These are phyloP conservation scores for Tenualosa ilisha DNA, from an alignment of 2,797 vertebrate genomes.

Conservation along the genomic window DNA sequence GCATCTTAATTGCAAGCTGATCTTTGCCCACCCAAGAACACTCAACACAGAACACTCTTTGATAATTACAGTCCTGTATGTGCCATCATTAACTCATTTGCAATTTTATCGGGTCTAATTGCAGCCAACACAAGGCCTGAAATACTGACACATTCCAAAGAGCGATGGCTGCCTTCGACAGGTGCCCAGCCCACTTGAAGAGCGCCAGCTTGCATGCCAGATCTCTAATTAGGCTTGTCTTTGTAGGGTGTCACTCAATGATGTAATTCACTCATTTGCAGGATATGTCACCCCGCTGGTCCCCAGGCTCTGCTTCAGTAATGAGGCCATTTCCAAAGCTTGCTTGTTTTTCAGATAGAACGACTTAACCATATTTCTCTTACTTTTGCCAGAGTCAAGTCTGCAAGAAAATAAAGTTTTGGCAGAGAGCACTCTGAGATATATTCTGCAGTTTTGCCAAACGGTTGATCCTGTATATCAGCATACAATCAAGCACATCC, in stretches of 20 bases:
- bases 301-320: slow-evolving; percentile 35
- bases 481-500: not conserved
- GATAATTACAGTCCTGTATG: slow-evolving; percentile 24
- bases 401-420: not conserved
- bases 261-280: slow-evolving; percentile 47
- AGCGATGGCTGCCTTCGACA: slow-evolving; percentile 25
- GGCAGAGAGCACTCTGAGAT: not conserved
- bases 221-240: slow-evolving; percentile 40
- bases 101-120: slow-evolving; percentile 29
- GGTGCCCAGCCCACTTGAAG: slow-evolving; percentile 37
- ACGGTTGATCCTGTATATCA: not conserved
- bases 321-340: slow-evolving; percentile 45
- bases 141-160: slow-evolving; percentile 22
- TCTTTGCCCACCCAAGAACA: not conserved
- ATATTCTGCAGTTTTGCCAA: not conserved
- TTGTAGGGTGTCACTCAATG: slow-evolving; percentile 43
- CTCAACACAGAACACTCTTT: not conserved
- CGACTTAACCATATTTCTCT: not conserved
- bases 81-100: slow-evolving; percentile 40
- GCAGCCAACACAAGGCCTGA: slow-evolving; percentile 28
- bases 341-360: not conserved
- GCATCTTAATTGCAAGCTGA: not conserved
- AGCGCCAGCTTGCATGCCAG: slow-evolving; percentile 31
- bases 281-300: slow-evolving; percentile 29
- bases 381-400: not conserved